Percentiles rank a stretch among this genome's conserved stretches.
Conservation (phyloP, 2,888 invertebrate species). For the Caenorhabditis angaria region DNA sequence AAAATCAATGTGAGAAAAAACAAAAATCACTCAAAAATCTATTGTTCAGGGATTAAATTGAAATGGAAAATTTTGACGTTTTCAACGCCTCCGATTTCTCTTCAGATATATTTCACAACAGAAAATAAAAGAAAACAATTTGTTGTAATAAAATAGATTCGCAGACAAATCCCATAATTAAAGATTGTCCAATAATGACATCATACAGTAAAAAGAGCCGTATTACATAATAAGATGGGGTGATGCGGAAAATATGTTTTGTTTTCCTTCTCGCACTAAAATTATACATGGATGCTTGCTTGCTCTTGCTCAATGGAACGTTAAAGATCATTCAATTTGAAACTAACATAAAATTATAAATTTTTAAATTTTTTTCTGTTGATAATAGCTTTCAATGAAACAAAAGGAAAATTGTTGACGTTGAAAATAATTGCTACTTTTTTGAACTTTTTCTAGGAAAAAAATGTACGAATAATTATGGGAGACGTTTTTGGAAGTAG, state of each 20-base stretch:
- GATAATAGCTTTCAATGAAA: neutral
- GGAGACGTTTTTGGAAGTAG: no score
- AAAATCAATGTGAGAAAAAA: neutral
- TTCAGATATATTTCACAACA: slow-evolving; percentile 6
- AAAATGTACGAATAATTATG: neutral
- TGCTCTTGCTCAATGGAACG: no score
- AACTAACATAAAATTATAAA: neutral
- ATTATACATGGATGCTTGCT: no score
- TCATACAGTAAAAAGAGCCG: neutral
- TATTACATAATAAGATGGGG: neutral
- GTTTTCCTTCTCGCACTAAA: no score
- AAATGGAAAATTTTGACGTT: no score
- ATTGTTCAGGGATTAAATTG: no score
- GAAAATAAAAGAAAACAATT: slow-evolving; percentile 4
- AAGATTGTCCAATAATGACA: no score
- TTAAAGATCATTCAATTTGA: no score
- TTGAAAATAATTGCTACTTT: neutral
- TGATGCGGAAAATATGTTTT: slow-evolving; percentile 1
- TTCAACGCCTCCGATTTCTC: no score
- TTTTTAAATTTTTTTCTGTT: neutral
- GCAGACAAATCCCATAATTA: neutral
- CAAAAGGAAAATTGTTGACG: neutral
- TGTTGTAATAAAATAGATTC: slow-evolving; percentile 2
- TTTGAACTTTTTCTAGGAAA: neutral
- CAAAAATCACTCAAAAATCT: slow-evolving; percentile 3